Conservation (phyloP, 2,888 invertebrate genomes). For the Zygogramma bicolorata region DNA sequence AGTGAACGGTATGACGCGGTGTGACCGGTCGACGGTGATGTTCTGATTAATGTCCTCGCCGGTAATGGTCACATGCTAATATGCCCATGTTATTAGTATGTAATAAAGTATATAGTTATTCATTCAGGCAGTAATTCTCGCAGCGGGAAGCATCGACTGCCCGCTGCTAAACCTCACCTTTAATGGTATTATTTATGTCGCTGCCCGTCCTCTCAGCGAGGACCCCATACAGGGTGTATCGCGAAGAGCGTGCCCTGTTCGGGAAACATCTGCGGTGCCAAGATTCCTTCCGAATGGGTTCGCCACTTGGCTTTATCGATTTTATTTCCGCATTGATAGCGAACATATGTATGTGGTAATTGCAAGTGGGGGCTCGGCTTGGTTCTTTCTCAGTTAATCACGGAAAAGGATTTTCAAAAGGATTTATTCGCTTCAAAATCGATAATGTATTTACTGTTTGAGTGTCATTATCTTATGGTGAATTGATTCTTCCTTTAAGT, state of each 20-base stretch:
- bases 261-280: neutral
- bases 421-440: too few relatives aligned
- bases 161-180: conserved; percentile 68
- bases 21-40: conserved; percentile 54
- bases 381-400: neutral
- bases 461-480: too few relatives aligned
- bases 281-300: neutral
- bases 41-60: conserved; percentile 57
- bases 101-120: conserved; percentile 69
- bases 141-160: conserved; percentile 63
- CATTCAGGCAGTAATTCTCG: conserved; percentile 68
- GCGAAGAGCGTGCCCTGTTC: conserved; percentile 14
- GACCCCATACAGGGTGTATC: conserved; percentile 50
- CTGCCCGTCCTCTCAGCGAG: conserved; percentile 59
- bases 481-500: too few relatives aligned
- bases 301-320: neutral
- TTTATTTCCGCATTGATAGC: neutral
- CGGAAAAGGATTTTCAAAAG: too few relatives aligned
- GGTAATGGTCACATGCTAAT: conserved; percentile 64
- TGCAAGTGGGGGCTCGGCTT: neutral
- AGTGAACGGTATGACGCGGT: conserved; percentile 41
- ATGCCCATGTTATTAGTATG: conserved; percentile 67
- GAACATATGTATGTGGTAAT: too few relatives aligned
- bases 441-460: too few relatives aligned
- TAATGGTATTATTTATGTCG: conserved; percentile 69